A percentile compares a stretch with the other conserved stretches of the same genome.
These are phyloP conservation scores for Pipistrellus nathusii DNA, from an alignment of 2,797 vertebrate species.

Conservation along the genomic window DNA sequence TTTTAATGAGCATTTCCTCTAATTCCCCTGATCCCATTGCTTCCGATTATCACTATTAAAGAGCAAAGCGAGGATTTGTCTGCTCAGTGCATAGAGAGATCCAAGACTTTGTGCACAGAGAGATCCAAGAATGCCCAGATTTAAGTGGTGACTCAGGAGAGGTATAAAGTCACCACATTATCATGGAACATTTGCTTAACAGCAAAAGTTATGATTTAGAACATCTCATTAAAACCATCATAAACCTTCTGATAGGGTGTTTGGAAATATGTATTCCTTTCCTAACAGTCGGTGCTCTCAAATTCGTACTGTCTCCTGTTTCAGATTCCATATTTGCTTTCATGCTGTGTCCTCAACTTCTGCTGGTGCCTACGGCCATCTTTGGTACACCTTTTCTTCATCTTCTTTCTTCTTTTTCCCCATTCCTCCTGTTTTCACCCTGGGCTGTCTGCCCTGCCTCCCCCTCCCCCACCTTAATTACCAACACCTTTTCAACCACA, in stretches of 20 bases:
- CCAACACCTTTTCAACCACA: background rate
- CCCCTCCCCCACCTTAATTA: background rate
- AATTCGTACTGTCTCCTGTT: background rate
- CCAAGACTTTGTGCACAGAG: no score
- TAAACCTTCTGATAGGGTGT: constrained; percentile 65
- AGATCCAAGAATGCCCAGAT: constrained; percentile 42
- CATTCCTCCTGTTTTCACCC: background rate
- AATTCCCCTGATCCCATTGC: constrained; percentile 94
- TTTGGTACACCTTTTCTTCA: background rate
- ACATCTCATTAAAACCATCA: constrained; percentile 65
- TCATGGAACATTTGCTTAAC: constrained; percentile 61
- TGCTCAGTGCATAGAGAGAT: background rate
- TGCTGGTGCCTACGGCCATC: rapidly evolving
- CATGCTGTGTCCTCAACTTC: background rate
- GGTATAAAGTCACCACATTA: background rate
- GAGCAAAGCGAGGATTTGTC: constrained; percentile 87
- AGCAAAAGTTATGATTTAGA: constrained; percentile 73
- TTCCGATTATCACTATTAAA: constrained; percentile 92
- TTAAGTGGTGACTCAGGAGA: constrained; percentile 58
- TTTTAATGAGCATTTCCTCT: constrained; percentile 96
- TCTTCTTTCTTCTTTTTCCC: background rate
- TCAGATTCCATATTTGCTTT: background rate
- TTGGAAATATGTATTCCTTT: constrained; percentile 36
- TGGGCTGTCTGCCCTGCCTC: background rate
- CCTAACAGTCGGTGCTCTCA: background rate